Evolutionary conservation across 2,797 vertebrate genomes (phyloP), one percentile per base, ranked within the genome.

Genomic region (Triplophysa bombifrons): DNA sequence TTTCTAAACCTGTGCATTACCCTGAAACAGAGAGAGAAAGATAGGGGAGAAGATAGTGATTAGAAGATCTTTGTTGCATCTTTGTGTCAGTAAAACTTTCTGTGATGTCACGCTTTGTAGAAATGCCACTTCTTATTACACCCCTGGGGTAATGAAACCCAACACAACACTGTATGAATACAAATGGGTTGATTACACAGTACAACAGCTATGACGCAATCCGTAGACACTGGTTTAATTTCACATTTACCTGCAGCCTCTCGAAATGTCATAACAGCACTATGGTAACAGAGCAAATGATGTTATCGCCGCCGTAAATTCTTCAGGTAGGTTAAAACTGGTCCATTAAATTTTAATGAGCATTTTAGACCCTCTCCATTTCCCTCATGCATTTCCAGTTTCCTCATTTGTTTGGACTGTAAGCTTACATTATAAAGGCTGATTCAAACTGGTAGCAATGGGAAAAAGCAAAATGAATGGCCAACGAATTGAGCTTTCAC

Each of bases 1-100:
- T 96, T 92, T 91, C 94, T 94, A 91, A 89, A 85, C 86, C 88
- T 92, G 91, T 89, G 90, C 95, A 96, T 96, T 92, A 94, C 95
- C 94, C 94, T 96, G 93, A 5, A 71, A 63, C 48, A 80, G 22
- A 82, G 48, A 58, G 9, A 55, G 50, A 58, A 55, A 38, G 2
- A 41, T 48, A 58, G 53, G 30, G 74, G 20, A 22, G 34, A 63
- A 34, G 66, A 66, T 11, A 12, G 20, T 67, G 55, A 64, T 75
- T 66, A 12, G 38, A 41, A 41, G 27, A 66, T 19, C 51, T 63
- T 7, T 46, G 67, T 44, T 58, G 10, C 27, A 48, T 63, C 19
- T 64, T 63, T 1, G 17, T 67, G 2, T 61, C 55, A 41, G 58
- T 41, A 12, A 58, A 61, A 61, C 30, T 30, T 30, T 30, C 30